Conservation (phyloP, 1,140 invertebrate genomes). For the Mizuhopecten yessoensis region DNA sequence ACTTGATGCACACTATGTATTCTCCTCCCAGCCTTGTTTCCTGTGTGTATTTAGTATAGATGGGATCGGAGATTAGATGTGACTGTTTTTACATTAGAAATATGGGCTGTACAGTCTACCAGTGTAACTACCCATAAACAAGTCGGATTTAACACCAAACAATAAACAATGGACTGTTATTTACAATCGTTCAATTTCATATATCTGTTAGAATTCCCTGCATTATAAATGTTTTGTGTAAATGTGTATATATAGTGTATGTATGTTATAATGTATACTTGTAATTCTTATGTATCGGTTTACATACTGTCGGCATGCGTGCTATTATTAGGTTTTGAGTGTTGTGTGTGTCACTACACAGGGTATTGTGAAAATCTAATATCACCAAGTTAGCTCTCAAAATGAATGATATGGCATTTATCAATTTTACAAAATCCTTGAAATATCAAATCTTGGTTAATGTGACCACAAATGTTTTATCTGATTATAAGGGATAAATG, state of each 20-base stretch:
- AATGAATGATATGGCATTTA: background rate
- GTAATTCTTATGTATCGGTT: background rate
- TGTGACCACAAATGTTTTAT: too few relatives aligned
- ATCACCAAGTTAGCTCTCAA: background rate
- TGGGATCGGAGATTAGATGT: background rate
- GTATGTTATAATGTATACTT: background rate
- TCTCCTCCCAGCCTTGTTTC: too few relatives aligned
- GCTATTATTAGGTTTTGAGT: background rate
- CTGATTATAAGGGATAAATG: too few relatives aligned
- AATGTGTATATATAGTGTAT: background rate
- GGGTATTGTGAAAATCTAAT: background rate
- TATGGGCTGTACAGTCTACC: background rate
- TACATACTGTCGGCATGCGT: background rate
- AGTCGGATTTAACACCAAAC: background rate
- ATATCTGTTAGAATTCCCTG: background rate
- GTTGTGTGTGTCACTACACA: background rate
- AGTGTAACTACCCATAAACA: background rate
- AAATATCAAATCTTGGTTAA: too few relatives aligned
- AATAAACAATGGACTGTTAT: conserved; percentile 23
- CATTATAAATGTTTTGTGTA: background rate
- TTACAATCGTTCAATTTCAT: background rate
- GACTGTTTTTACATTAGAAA: too few relatives aligned
- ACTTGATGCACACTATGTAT: background rate
- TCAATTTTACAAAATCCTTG: too few relatives aligned
- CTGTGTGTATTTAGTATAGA: background rate